Base-by-base conservation (phyloP, 1,140 invertebrate species). In the Notospermus geniculatus region DNA sequence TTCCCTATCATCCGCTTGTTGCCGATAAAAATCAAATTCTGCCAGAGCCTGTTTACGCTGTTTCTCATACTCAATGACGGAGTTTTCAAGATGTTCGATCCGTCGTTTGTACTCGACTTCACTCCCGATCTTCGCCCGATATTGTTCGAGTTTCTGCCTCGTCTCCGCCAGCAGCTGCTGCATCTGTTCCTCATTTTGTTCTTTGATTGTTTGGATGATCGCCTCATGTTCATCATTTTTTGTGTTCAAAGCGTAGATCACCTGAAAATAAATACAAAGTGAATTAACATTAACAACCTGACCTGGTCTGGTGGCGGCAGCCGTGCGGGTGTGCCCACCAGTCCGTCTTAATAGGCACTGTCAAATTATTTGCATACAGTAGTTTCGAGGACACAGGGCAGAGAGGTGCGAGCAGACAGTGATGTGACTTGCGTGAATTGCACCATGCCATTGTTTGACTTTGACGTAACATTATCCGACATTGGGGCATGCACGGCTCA, bases 241-340 rank as follows among this genome's bases (percentile, higher is more conserved):
- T 0, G 80, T 80, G 65, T 82, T 82, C 1, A 82, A 67, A 30
- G 80, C 80, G 74, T 82, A 82, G 53, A 82, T 82, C 27, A 82
- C 80, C 79, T 81, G 58, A 54, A 71, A 67, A 62, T 27, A 55
- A 41, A 23, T 59, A 56, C 59, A 17, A 46, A 25, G 2, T 27
- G 23, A 13, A 17, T 1, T n/a, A 39, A 29, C 22, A 58, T 55
- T 27, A 19, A 54, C 50, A 28, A 32, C 30, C n/a, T n/a, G n/a
- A n/a, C n/a, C n/a, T n/a, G n/a, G n/a, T n/a, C n/a, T n/a, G n/a
- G n/a, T n/a, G n/a, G 46, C n/a, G n/a, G n/a, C 46, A 50, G n/a
- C 46, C 4, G n/a, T 50, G 19, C 39, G 39, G 39, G n/a, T n/a
- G n/a, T n/a, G n/a, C n/a, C n/a, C n/a, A n/a, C n/a, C n/a, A n/a